These are phyloP conservation scores for Periophthalmus modestus DNA, from an alignment of 2,113 vertebrate species.

Conservation along the genomic window DNA sequence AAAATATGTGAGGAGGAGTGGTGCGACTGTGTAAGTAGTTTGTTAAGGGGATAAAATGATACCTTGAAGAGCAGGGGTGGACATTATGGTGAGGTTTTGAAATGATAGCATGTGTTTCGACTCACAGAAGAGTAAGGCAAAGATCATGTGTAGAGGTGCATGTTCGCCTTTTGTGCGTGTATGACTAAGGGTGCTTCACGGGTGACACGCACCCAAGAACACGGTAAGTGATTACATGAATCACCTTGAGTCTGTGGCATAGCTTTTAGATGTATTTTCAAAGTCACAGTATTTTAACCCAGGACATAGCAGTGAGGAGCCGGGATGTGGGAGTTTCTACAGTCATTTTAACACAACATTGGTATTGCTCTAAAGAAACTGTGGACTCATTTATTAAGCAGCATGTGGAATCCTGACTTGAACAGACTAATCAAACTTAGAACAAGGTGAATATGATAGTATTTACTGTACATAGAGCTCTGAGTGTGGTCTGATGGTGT, in stretches of 20 bases:
- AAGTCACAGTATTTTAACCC: slow-evolving; percentile 64
- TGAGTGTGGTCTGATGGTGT: too few species aligned
- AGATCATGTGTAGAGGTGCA: slow-evolving; percentile 19
- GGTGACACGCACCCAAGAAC: slow-evolving; percentile 32
- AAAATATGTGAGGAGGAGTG: slow-evolving; percentile 45
- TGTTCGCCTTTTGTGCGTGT: slow-evolving; percentile 9
- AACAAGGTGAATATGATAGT: too few species aligned
- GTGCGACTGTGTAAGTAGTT: slow-evolving; percentile 25
- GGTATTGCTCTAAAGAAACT: slow-evolving; percentile 25
- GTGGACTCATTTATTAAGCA: not conserved
- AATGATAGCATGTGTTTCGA: slow-evolving; percentile 25
- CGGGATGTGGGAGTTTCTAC: slow-evolving; percentile 28
- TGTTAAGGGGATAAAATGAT: slow-evolving; percentile 37
- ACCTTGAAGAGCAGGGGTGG: slow-evolving; percentile 2
- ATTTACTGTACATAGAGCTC: too few species aligned
- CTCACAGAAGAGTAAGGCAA: slow-evolving; percentile 18
- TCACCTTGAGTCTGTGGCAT: slow-evolving; percentile 58
- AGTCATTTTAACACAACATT: slow-evolving; percentile 29
- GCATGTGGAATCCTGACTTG: not conserved
- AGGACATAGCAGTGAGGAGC: slow-evolving; percentile 34
- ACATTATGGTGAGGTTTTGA: slow-evolving; percentile 50
- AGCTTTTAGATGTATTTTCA: slow-evolving; percentile 65
- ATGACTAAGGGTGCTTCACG: slow-evolving; percentile 2
- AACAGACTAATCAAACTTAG: too few species aligned
- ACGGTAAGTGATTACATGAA: slow-evolving; percentile 63